These are phyloP conservation scores for Lethenteron camtschaticum DNA, from an alignment of 2,113 vertebrate genomes.

Conservation along the genomic window DNA sequence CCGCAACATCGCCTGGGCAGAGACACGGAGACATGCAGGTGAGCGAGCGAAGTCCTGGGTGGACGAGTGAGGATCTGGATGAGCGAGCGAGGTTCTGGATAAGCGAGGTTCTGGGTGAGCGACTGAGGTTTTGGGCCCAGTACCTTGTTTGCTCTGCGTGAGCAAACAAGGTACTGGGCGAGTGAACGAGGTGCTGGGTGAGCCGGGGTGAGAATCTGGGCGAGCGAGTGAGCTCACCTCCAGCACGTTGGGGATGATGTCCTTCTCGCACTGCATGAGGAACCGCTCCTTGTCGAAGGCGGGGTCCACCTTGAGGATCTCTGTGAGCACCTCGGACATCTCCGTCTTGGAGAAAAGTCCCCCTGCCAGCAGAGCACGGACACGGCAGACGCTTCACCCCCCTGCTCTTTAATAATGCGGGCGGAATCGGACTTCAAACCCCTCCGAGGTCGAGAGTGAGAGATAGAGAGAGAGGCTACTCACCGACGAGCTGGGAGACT, in stretches of 20 bases:
- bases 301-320: constrained; percentile 66
- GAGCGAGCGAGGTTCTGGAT: too few relatives aligned
- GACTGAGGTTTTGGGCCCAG: too few relatives aligned
- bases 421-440: too few relatives aligned
- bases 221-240: constrained; percentile 32
- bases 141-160: too few relatives aligned
- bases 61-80: too few relatives aligned
- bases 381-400: not conserved
- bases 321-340: constrained; percentile 80
- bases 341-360: constrained; percentile 87
- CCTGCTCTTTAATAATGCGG: too few relatives aligned
- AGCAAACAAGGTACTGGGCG: too few relatives aligned
- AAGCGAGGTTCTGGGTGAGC: too few relatives aligned
- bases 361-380: constrained; percentile 22
- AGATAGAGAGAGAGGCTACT: not conserved
- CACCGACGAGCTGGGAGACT: constrained; percentile 63
- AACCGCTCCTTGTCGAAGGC: constrained; percentile 74
- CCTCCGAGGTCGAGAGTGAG: too few relatives aligned
- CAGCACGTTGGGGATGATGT: constrained; percentile 82
- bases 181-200: too few relatives aligned
- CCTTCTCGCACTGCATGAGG: constrained; percentile 52
- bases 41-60: too few relatives aligned
- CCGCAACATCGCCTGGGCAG: constrained; percentile 52
- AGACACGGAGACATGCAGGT: constrained; percentile 4
- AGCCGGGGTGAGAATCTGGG: too few relatives aligned